Base-by-base conservation (phyloP, 1,140 invertebrate genomes). In the Pachyrhynchus sulphureomaculatus region DNA sequence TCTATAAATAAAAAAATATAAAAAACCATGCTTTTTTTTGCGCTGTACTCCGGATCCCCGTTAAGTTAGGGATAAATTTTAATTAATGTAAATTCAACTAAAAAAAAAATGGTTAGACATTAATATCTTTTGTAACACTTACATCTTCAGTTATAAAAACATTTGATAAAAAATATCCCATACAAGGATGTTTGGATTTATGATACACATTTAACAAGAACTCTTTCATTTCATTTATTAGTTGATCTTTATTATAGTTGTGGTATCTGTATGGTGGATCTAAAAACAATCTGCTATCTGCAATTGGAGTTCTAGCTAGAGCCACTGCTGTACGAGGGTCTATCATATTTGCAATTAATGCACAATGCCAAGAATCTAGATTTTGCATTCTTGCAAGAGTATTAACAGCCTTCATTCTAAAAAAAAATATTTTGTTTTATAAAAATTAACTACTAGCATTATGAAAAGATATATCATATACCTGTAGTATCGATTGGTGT, bases 311-410 rank as follows among this genome's bases (percentile, higher is more conserved):
- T 66, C 86, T 72, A 21, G 86, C 85, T 21, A 89, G 75, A 26
- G 81, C 78, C 2, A 87, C 80, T 3, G 86, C 86, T 26, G 84
- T 88, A 69, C 78, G 81, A 39, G 82, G 78, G 75, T 88, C 83
- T 37, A 86, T 76, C 68, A 83, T 83, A 75, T 87, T 86, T 10
- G 86, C 85, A 36, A 88, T 76, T 61, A 84, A 81, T 18, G 74
- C 71, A 72, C 80, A 87, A 58, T 87, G 83, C 84, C 84, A 87
- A 62, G 83, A 79, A 36, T 75, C 66, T 24, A 76, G 65, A 55
- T 69, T 61, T 42, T 69, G 70, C 34, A 76, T 55, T 44, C 68
- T 58, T 4, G 76, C 72, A 6, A 82, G 64, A 44, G 76, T 72
- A 37, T 75, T 71, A 2, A 80, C 67, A 4, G 80, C 80, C 53